A percentile compares a stretch with the other conserved stretches of the same genome.
Conservation (phyloP, 2,113 vertebrate genomes). For the Siniperca knerii region DNA sequence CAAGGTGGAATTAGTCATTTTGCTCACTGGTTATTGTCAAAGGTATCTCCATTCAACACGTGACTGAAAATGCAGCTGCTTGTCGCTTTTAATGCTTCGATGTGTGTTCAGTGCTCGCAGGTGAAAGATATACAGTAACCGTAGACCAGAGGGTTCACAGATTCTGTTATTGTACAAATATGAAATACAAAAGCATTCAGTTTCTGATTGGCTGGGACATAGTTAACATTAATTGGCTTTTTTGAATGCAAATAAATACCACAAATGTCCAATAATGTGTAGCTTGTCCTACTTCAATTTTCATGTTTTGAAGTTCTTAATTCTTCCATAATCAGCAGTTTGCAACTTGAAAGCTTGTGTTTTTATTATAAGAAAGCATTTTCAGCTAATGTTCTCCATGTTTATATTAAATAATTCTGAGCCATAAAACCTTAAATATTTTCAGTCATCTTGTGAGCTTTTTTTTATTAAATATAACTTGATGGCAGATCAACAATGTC, state of each 20-base stretch:
- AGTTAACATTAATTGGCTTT: background rate
- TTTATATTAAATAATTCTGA: background rate
- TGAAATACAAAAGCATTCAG: background rate
- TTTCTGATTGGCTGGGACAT: background rate
- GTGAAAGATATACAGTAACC: background rate
- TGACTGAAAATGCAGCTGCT: conserved; percentile 18
- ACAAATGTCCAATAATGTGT: background rate
- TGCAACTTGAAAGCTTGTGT: background rate
- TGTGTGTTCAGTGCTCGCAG: background rate
- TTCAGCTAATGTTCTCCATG: no score
- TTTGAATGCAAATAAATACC: background rate
- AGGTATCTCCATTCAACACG: background rate
- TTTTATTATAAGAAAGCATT: background rate
- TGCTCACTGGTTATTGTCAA: background rate
- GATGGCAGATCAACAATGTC: background rate
- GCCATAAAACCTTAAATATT: background rate
- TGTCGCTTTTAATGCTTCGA: background rate
- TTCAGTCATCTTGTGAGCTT: background rate
- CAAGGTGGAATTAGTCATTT: conserved; percentile 11
- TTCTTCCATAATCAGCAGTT: background rate
- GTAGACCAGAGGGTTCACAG: background rate
- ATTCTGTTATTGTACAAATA: background rate
- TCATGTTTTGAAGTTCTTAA: background rate
- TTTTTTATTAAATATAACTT: background rate
- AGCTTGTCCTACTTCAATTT: background rate